A percentile compares a stretch with the other conserved stretches of the same genome.
phyloP scores from a whole-genome alignment of 2,797 vertebrate genomes.

The Pipistrellus nathusii region DNA sequence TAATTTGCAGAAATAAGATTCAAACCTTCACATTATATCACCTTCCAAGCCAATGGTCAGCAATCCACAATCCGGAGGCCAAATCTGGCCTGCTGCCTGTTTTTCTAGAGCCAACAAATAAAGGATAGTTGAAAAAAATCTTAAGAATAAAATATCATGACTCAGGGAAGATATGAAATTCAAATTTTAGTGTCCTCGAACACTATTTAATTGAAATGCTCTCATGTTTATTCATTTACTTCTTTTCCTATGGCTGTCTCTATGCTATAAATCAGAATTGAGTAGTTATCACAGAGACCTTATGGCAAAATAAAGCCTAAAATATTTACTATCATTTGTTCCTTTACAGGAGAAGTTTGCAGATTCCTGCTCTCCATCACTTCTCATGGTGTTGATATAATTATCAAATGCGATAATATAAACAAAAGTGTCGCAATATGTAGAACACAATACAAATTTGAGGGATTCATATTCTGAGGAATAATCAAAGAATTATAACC shows the following conservation, averaged over 20 bases:
- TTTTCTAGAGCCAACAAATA: background rate
- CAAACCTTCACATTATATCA: background rate
- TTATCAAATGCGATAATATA: background rate
- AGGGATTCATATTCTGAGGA: background rate
- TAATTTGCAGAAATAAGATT: background rate
- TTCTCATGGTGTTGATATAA: background rate
- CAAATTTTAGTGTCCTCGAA: background rate
- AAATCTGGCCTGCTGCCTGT: background rate
- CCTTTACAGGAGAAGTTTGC: background rate
- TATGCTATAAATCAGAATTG: background rate
- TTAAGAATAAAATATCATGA: background rate
- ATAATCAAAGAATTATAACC: background rate
- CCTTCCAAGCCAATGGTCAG: background rate
- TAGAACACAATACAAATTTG: background rate
- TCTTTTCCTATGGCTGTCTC: background rate
- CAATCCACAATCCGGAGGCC: background rate
- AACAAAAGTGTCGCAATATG: background rate
- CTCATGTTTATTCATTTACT: background rate
- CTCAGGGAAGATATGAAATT: slow-evolving; percentile 17
- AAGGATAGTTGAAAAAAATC: background rate
- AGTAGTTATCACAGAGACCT: background rate
- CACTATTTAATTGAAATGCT: background rate
- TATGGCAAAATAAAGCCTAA: background rate
- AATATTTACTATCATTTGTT: background rate
- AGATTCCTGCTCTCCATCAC: background rate